Evolutionary conservation across 2,888 invertebrate species (phyloP).

Genomic region (Zeuzera pyrina): DNA sequence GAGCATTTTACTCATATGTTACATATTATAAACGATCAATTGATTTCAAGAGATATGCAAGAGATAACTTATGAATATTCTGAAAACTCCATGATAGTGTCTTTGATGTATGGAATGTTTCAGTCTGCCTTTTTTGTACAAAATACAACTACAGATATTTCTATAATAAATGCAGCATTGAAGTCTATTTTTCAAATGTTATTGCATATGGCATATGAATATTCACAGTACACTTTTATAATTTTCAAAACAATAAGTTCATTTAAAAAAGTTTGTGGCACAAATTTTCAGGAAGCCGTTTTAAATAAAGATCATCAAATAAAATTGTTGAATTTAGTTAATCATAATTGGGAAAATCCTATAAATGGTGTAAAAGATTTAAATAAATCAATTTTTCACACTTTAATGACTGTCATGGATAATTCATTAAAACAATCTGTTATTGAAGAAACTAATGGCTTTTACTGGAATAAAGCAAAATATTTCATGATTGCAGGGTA

Average conservation of each 20-base stretch:
- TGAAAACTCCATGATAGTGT: slow-evolving; percentile 28
- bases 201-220: slow-evolving; percentile 51
- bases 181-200: slow-evolving; percentile 33
- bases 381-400: slow-evolving; percentile 63
- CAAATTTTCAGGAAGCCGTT: slow-evolving; percentile 32
- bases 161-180: slow-evolving; percentile 23
- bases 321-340: slow-evolving; percentile 59
- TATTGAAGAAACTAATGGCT: slow-evolving; percentile 42
- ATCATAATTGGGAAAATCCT: slow-evolving; percentile 76
- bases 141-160: slow-evolving; percentile 13
- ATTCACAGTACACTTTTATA: slow-evolving; percentile 67
- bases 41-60: slow-evolving; percentile 19
- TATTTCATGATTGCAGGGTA: slow-evolving; percentile 71
- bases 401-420: slow-evolving; percentile 31
- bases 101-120: slow-evolving; percentile 59
- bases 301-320: slow-evolving; percentile 37
- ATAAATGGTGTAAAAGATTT: slow-evolving; percentile 70
- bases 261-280: slow-evolving; percentile 48
- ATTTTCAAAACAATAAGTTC: slow-evolving; percentile 63
- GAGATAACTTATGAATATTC: slow-evolving; percentile 15
- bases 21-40: slow-evolving; percentile 25
- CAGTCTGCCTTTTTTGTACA: slow-evolving; percentile 46
- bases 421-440: slow-evolving; percentile 26
- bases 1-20: slow-evolving; percentile 30
- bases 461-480: slow-evolving; percentile 75